These are phyloP conservation scores for Otis tarda DNA, from an alignment of 2,113 vertebrate species.

Conservation along the genomic window DNA sequence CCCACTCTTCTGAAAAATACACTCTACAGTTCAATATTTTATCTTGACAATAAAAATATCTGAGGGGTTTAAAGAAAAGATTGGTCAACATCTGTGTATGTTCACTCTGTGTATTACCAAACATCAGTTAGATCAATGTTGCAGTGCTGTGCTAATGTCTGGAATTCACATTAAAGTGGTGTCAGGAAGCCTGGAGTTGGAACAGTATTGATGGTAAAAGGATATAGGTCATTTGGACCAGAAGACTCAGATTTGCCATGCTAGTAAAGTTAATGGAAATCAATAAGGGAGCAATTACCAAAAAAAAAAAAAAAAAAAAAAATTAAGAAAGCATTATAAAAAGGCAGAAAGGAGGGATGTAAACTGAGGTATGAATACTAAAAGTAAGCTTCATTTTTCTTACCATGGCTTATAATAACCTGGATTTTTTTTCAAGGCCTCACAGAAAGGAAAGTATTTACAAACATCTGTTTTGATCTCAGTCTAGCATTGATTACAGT, in stretches of 20 bases:
- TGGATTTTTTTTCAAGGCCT: not conserved
- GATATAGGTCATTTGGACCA: constrained; percentile 29
- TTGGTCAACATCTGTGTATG: constrained; percentile 16
- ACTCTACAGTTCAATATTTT: not conserved
- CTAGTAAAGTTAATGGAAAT: constrained; percentile 32
- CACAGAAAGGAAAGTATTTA: not conserved
- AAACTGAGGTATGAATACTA: not conserved
- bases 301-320: not conserved
- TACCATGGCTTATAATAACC: not conserved
- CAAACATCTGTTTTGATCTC: not conserved
- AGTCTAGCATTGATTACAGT: not conserved
- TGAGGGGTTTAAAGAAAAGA: not conserved
- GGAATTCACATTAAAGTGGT: constrained; percentile 44
- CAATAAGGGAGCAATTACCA: not conserved
- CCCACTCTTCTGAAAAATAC: not conserved
- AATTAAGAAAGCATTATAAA: not conserved
- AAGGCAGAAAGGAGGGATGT: not conserved
- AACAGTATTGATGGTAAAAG: constrained; percentile 41
- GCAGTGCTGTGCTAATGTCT: constrained; percentile 30
- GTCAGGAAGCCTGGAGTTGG: constrained; percentile 34
- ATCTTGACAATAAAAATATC: constrained; percentile 31
- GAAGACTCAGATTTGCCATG: not conserved
- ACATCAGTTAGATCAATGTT: constrained; percentile 39
- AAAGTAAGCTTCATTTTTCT: not conserved
- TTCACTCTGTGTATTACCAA: not conserved